These are phyloP conservation scores for Desoria tigrina DNA, from an alignment of 2,888 invertebrate species.

Conservation along the genomic window DNA sequence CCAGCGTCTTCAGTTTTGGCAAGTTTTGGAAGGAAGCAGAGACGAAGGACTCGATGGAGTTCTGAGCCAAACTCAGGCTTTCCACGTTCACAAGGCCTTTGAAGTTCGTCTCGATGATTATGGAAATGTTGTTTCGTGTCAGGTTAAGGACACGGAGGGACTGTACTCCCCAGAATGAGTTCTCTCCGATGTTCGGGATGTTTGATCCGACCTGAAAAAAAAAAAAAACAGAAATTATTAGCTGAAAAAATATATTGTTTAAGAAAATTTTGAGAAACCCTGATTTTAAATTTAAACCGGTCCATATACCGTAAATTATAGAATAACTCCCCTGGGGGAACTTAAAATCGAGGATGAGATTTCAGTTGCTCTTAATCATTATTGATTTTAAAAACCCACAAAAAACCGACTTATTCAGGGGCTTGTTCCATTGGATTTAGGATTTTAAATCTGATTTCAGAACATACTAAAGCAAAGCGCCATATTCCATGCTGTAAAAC, in stretches of 20 bases:
- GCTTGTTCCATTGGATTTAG: too few relatives aligned
- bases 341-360: too few relatives aligned
- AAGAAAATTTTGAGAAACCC: too few relatives aligned
- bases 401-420: too few relatives aligned
- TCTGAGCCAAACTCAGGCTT: conserved; percentile 72
- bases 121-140: conserved; percentile 71
- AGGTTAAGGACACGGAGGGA: conserved; percentile 66
- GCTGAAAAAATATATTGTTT: background rate
- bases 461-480: too few relatives aligned
- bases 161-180: conserved; percentile 78
- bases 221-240: conserved; percentile 8
- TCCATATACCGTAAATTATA: too few relatives aligned
- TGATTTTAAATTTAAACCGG: too few relatives aligned
- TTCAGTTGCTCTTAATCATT: too few relatives aligned
- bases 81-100: conserved; percentile 72
- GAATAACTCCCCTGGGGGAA: too few relatives aligned
- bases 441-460: too few relatives aligned
- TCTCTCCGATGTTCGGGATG: conserved; percentile 74
- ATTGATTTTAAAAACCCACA: too few relatives aligned
- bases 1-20: conserved; percentile 68
- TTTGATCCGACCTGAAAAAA: conserved; percentile 61
- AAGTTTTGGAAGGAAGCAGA: conserved; percentile 75
- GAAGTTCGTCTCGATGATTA: conserved; percentile 71
- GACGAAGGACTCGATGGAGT: conserved; percentile 72
- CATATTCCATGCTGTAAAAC: too few relatives aligned